Base-by-base conservation (phyloP, 2,888 invertebrate species). In the Drosophila buzzatii region DNA sequence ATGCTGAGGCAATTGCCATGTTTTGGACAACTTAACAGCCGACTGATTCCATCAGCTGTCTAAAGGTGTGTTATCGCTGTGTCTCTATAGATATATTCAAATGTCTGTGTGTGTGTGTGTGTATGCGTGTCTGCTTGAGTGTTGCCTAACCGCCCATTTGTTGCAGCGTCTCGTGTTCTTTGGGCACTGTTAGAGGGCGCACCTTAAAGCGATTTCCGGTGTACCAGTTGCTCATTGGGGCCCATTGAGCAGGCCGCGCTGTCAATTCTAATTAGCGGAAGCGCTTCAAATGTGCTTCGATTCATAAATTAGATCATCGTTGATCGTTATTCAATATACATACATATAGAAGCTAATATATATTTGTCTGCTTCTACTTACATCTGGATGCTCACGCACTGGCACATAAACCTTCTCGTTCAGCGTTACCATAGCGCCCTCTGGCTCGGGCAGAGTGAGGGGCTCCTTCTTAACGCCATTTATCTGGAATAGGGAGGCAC, bases 371-470 rank as follows among this genome's bases (percentile, higher is more conserved):
- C 42, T 0, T 44, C 27, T 73, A 97, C 98, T 98, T 95, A 99
- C 99, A 94, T 99, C 99, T 95, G 99, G 99, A 94, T 99, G 98
- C 94, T 99, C 99, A 95, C 99, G 99, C 91, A 99, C 98, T 93
- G 99, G 99, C 93, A 99, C 99, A 94, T 98, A 99, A 92, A 99
- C 98, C 96, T 99, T 99, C 95, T 99, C 99, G 94, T 98, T 98
- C 92, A 98, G 95, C 92, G 98, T 97, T 90, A 97, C 96, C 92
- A 97, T 95, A 92, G 97, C 96, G 82, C 99, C 99, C 90, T 97
- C 97, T 75, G 97, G 95, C 92, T 98, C 98, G 92, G 98, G 98
- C 93, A 98, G 94, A 89, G 97, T 95, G 88, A 98, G 95, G 68
- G 98, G 98, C 93, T 99, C 98, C 93, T 98, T 98, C 94, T 97